Percentiles rank a stretch among this genome's conserved stretches.
Conservation (phyloP, 1,140 invertebrate genomes). For the Elymnias hypermnestra region DNA sequence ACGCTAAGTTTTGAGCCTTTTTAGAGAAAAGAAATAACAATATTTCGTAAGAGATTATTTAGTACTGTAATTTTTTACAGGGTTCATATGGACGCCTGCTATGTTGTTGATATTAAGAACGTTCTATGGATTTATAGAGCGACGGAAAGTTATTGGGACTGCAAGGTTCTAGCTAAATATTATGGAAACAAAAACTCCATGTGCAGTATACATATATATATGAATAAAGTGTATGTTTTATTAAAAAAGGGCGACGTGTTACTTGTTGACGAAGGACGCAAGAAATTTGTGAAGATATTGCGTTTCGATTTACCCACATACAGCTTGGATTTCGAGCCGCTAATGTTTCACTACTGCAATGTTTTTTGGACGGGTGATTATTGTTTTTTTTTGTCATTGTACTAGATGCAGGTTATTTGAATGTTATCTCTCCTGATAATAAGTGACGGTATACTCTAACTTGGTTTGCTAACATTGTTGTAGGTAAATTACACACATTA, state of each 20-base stretch:
- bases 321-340: neutral
- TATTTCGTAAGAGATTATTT: neutral
- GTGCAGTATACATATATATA: conserved; percentile 13
- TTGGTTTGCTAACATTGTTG: too few relatives aligned
- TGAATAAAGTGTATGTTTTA: conserved; percentile 22
- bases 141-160: conserved; percentile 1
- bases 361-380: conserved; percentile 19
- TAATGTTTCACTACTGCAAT: conserved; percentile 23
- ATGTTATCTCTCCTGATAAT: too few relatives aligned
- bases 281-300: conserved; percentile 11
- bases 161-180: conserved; percentile 11
- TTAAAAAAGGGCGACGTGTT: conserved; percentile 15
- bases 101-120: conserved; percentile 17
- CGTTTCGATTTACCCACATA: conserved; percentile 7
- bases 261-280: conserved; percentile 7
- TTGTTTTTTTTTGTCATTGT: too few relatives aligned
- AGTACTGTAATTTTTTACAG: conserved; percentile 11
- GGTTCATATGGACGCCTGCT: conserved; percentile 21
- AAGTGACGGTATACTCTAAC: too few relatives aligned
- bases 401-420: too few relatives aligned
- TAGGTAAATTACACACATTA: too few relatives aligned
- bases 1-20: too few relatives aligned
- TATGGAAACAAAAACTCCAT: conserved; percentile 9
- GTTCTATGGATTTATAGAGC: conserved; percentile 14
- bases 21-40: too few relatives aligned